Base-by-base conservation (phyloP, 2,888 invertebrate genomes). In the Drosophila nigricruria region DNA sequence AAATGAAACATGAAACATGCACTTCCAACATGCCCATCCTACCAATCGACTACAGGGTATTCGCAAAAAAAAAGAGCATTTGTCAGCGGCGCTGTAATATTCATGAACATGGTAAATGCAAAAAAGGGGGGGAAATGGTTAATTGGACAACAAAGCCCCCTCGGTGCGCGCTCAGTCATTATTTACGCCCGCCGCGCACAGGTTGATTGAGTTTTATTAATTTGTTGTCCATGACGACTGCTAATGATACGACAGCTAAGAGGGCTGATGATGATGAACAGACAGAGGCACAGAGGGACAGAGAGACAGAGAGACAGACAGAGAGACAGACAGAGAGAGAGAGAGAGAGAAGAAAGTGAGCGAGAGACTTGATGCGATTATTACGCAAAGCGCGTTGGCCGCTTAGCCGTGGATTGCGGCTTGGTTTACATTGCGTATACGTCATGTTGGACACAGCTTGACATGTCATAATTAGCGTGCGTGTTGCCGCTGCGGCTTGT, bases 121-220 rank as follows among this genome's bases (percentile, higher is more conserved):
- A 18, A 25, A 34, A 18, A 14, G 34, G 45, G 50, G 34, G 45
- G 50, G 71, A 50, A 62, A 38, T 60, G 50, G 50, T 57, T 60
- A 58, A 60, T 53, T 53, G 47, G 16, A 27, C 58, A 49, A 61
- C 18, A 43, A 23, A 45, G 23, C 32, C 57, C 23, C 56, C 56
- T 25, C 3, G 5, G 5, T 5, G 2, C 43, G 20, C 43, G 0
- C 30, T n/a, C 56, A 10, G 23, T 10, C 14, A 49, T 49, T 42
- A 43, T 23, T 40, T 54, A 54, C 38, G 14, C 16, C 53, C 53
- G 20, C 53, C 42, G 18, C 32, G 38, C 70, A 38, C 59, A 59
- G 60, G 36, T 68, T 70, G 86, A 83, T 88, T 82, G 86, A 88
- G 86, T 77, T 88, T 85, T 83, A 83, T 88, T 88, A 83, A 86